These are phyloP conservation scores for Chitala chitala DNA, from an alignment of 2,113 vertebrate genomes.

Conservation along the genomic window DNA sequence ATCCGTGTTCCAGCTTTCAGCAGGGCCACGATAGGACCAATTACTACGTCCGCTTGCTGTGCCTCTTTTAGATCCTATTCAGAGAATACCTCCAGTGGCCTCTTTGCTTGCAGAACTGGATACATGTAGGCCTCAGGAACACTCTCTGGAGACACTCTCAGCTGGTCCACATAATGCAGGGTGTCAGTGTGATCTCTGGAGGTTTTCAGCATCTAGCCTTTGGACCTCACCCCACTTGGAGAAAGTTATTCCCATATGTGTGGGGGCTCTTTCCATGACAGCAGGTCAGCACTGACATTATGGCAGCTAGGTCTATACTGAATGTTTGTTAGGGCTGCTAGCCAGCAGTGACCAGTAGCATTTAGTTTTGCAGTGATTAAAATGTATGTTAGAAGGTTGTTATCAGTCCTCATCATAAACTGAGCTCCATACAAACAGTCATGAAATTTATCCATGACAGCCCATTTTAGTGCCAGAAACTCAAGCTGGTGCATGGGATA, in stretches of 20 bases:
- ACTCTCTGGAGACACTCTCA: slow-evolving; percentile 11
- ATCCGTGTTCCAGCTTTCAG: neutral
- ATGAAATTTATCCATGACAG: neutral
- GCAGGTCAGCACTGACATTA: neutral
- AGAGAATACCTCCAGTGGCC: neutral
- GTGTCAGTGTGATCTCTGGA: neutral
- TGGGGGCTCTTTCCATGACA: neutral
- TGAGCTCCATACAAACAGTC: neutral
- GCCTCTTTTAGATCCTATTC: neutral
- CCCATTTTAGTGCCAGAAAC: neutral
- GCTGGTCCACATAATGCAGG: neutral
- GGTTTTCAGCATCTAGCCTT: neutral
- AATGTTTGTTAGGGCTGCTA: neutral
- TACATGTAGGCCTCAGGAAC: slow-evolving; percentile 4
- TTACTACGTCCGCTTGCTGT: neutral
- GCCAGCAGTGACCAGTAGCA: neutral
- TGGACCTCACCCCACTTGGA: neutral
- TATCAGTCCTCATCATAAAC: neutral
- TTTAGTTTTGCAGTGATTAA: neutral
- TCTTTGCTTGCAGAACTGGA: neutral
- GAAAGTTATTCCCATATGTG: neutral
- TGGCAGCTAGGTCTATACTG: neutral
- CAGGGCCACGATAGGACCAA: neutral
- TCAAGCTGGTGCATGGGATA: neutral
- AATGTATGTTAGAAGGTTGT: neutral